Conservation (phyloP, 2,888 invertebrate genomes). For the Eremobia ochroleuca region DNA sequence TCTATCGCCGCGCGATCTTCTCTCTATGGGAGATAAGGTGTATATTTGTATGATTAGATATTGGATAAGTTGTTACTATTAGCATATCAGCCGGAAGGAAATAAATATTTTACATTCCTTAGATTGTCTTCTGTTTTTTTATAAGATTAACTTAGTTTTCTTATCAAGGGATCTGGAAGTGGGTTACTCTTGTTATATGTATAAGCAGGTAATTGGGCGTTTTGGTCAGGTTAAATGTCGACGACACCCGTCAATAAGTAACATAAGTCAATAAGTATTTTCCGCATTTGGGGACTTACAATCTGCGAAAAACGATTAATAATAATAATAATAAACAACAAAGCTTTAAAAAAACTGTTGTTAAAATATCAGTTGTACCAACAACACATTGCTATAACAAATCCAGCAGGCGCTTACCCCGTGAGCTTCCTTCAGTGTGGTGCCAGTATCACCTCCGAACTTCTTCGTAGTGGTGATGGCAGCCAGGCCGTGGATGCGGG, state of each 20-base stretch:
- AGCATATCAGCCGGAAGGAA: conserved; percentile 17
- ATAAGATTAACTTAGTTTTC: background rate
- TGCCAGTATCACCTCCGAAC: conserved; percentile 86
- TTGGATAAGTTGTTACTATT: conserved; percentile 13
- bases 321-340: background rate
- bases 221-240: too few relatives aligned
- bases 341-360: background rate
- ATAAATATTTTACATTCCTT: conserved; percentile 6
- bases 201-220: background rate
- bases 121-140: background rate
- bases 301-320: background rate
- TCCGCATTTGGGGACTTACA: background rate
- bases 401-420: conserved; percentile 76
- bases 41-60: conserved; percentile 26
- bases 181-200: background rate
- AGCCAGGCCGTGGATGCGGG: conserved; percentile 86
- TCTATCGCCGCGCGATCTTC: conserved; percentile 85
- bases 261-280: background rate
- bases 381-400: conserved; percentile 31
- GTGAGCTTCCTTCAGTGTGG: conserved; percentile 80
- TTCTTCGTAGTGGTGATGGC: conserved; percentile 88
- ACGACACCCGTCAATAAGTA: background rate
- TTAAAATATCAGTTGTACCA: background rate
- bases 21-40: conserved; percentile 73
- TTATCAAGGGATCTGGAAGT: background rate